phyloP scores from a whole-genome alignment of 2,888 invertebrate species.

The Cynaeus angustus region DNA sequence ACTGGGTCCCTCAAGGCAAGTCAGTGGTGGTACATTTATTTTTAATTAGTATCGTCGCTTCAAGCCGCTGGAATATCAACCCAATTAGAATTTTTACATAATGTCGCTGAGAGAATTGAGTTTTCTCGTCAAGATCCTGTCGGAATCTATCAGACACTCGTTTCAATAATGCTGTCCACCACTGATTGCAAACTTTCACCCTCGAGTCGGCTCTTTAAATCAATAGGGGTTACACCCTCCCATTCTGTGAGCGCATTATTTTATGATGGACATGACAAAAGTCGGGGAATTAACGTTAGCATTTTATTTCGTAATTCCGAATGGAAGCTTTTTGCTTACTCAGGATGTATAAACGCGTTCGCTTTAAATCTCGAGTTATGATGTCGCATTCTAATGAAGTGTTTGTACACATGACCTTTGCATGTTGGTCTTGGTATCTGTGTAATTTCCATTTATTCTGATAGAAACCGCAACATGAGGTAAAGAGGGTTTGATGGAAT shows the following conservation, averaged over 20 bases:
- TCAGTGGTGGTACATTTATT: constrained; percentile 50
- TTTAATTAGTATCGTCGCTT: constrained; percentile 50
- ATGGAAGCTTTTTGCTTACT: constrained; percentile 18
- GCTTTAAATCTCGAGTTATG: constrained; percentile 31
- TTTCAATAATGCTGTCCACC: constrained; percentile 40
- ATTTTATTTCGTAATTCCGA: constrained; percentile 41
- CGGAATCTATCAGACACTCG: constrained; percentile 30
- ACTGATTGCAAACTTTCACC: constrained; percentile 48
- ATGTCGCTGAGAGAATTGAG: background rate
- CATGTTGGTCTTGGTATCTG: constrained; percentile 37
- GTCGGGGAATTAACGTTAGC: constrained; percentile 42
- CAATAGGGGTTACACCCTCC: constrained; percentile 48
- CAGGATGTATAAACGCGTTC: constrained; percentile 19
- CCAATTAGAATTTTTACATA: constrained; percentile 38
- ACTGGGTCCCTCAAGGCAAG: constrained; percentile 48
- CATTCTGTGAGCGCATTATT: constrained; percentile 36
- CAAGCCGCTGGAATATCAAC: constrained; percentile 31
- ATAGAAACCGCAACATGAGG: constrained; percentile 6
- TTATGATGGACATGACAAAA: constrained; percentile 45
- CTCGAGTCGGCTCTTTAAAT: constrained; percentile 45
- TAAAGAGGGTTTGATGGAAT: background rate
- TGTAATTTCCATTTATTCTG: constrained; percentile 28
- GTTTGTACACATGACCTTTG: constrained; percentile 36
- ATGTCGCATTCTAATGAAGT: constrained; percentile 32
- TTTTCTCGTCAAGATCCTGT: constrained; percentile 3